Conservation (phyloP, 2,113 vertebrate genomes). For the Corythoichthys intestinalis region DNA sequence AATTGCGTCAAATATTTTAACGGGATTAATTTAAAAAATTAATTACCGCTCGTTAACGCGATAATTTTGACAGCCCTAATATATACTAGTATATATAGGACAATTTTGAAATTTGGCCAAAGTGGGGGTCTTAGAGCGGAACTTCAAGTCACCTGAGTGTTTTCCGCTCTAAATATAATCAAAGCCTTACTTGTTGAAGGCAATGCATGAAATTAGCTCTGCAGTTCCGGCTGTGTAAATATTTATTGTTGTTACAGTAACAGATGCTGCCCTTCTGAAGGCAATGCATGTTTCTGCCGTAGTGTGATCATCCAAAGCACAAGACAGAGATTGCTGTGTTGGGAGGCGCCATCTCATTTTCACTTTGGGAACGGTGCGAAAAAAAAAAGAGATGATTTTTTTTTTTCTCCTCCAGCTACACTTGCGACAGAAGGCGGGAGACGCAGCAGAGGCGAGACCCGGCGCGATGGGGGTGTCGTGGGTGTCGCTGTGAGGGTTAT, state of each 20-base stretch:
- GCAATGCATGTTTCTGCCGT: conserved; percentile 3
- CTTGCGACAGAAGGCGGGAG: conserved; percentile 13
- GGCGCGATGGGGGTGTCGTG: conserved; percentile 7
- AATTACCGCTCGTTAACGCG: no score
- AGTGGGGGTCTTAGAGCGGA: no score
- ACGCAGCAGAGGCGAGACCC: not conserved
- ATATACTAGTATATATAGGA: no score
- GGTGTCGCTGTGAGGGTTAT: conserved; percentile 22
- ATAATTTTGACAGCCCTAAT: no score
- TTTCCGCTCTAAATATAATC: no score
- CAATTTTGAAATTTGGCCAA: no score
- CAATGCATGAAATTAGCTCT: not conserved
- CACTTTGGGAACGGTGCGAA: conserved; percentile 46
- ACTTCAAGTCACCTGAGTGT: no score
- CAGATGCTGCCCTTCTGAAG: conserved; percentile 21
- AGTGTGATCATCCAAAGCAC: conserved; percentile 27
- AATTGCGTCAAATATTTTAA: no score
- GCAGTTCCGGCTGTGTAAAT: conserved; percentile 21
- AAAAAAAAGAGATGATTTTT: conserved; percentile 6
- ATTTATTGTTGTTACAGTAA: conserved; percentile 43
- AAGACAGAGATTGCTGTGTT: conserved; percentile 45
- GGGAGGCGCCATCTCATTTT: conserved; percentile 70
- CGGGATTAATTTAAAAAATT: no score
- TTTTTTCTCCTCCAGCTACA: conserved; percentile 8
- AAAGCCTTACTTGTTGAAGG: conserved; percentile 16